Percentiles rank a stretch among this genome's conserved stretches.
Conservation (phyloP, 2,888 invertebrate genomes). For the Acrocyrtus sp. region DNA sequence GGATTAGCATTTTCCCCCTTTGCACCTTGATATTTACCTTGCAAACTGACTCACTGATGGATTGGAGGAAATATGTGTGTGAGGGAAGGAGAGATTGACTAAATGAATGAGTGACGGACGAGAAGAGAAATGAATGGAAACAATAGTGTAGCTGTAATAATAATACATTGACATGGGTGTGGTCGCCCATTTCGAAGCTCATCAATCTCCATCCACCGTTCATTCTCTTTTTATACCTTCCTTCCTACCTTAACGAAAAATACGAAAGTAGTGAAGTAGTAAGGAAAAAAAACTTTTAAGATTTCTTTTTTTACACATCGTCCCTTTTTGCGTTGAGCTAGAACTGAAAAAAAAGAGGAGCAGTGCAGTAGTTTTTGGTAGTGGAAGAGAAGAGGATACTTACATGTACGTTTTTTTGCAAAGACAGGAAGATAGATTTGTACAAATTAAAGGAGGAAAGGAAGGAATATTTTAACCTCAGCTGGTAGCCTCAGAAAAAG, state of each 20-base stretch:
- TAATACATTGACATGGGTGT: conserved; percentile 52
- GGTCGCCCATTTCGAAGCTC: conserved; percentile 49
- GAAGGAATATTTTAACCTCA: too few relatives aligned
- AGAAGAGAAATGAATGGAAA: conserved; percentile 28
- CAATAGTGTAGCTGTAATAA: too few relatives aligned
- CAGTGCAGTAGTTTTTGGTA: background rate
- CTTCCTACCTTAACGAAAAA: background rate
- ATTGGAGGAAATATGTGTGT: conserved; percentile 3
- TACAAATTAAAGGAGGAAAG: too few relatives aligned
- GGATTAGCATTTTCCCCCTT: conserved; percentile 15
- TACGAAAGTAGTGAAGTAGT: too few relatives aligned
- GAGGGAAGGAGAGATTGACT: conserved; percentile 1
- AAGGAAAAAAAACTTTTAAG: conserved; percentile 18
- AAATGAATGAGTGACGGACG: conserved; percentile 38
- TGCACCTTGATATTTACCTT: too few relatives aligned
- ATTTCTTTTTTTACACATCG: conserved; percentile 14
- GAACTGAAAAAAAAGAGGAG: background rate
- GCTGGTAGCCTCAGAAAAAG: too few relatives aligned
- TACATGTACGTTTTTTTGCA: too few relatives aligned
- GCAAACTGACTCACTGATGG: too few relatives aligned
- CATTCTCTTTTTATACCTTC: conserved; percentile 29
- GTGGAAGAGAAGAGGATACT: background rate
- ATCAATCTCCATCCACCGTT: conserved; percentile 53
- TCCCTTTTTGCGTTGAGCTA: background rate
- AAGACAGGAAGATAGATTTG: too few relatives aligned